Base-by-base conservation (phyloP, 2,113 vertebrate species). In the Ctenomys sociabilis region DNA sequence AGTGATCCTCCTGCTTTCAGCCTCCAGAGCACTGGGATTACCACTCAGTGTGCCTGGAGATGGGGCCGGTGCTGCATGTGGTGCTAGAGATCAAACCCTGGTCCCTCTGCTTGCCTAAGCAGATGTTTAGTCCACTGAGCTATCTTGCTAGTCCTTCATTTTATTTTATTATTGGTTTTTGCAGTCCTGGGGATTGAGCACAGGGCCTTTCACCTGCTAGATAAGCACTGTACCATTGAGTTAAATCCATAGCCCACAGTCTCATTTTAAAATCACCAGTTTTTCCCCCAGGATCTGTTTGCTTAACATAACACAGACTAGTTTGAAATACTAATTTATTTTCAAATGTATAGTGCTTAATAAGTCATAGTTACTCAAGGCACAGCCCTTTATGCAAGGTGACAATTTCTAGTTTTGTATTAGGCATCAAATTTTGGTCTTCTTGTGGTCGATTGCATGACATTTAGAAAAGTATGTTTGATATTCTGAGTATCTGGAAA, bases 241-340 rank as follows among this genome's bases (percentile, higher is more conserved):
- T 45, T 78, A 78, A 14, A 49, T 30, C 32, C 21, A 3, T 3
- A 73, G n/a, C 54, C 43, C 4, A 81, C 10, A 86, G 37, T 73
- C 70, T 93, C 37, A 80, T 80, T 91, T 91, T 32, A 80, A 91
- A 91, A 88, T 68, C n/a, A 61, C 3, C 45, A 81, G 28, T 66
- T 3, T 40, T 24, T 61, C 40, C 5, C 7, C 75, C 40, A 90
- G 24, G 17, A 52, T 83, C 37, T 73, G 1, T 88, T 78, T 95
- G 43, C 77, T 95, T 90, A 87, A 28, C 11, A n/a, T 90, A 59
- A 59, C 16, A 73, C 32, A 88, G n/a, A n/a, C 12, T 77, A 87
- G 85, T 89, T 93, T 85, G 32, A 95, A 96, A 64, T 93, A 95
- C 35, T 87, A 93, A 68, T 68, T 91, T 85, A 89, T 2, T 92